These are phyloP conservation scores for Acromyrmex charruanus DNA, from an alignment of 1,140 invertebrate genomes.

Conservation along the genomic window DNA sequence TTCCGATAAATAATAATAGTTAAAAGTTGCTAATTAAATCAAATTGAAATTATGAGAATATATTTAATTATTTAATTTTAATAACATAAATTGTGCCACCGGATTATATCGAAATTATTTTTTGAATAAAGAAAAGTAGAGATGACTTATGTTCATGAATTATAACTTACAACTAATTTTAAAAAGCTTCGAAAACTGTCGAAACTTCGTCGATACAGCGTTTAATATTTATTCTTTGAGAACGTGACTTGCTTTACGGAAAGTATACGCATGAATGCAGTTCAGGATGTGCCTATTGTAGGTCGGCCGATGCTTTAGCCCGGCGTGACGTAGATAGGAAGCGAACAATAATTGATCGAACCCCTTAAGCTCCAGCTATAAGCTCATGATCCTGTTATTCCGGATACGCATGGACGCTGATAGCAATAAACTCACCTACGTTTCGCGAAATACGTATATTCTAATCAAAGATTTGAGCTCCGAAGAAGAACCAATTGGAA, in stretches of 20 bases:
- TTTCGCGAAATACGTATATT: slow-evolving; percentile 67
- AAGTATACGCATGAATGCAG: slow-evolving; percentile 55
- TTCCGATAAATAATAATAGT: not conserved
- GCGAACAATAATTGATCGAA: slow-evolving; percentile 80
- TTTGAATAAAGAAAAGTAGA: not conserved
- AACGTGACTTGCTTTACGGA: slow-evolving; percentile 54
- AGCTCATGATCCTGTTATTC: slow-evolving; percentile 79
- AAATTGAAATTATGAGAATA: not conserved
- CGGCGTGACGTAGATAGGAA: slow-evolving; percentile 78
- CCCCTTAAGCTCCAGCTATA: slow-evolving; percentile 76
- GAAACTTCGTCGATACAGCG: not conserved
- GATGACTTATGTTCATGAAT: not conserved
- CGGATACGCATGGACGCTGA: slow-evolving; percentile 72
- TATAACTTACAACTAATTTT: not conserved
- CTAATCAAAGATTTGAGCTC: slow-evolving; percentile 56
- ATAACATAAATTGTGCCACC: not conserved
- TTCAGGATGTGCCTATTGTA: slow-evolving; percentile 59
- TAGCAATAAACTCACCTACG: slow-evolving; percentile 44
- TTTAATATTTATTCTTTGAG: not conserved
- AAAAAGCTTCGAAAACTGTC: not conserved
- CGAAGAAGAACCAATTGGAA: not conserved
- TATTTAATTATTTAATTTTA: not conserved
- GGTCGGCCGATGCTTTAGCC: slow-evolving; percentile 55
- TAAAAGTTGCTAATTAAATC: not conserved
- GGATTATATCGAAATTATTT: not conserved